Conservation (phyloP, 2,797 vertebrate species). For the Mus spretus region DNA sequence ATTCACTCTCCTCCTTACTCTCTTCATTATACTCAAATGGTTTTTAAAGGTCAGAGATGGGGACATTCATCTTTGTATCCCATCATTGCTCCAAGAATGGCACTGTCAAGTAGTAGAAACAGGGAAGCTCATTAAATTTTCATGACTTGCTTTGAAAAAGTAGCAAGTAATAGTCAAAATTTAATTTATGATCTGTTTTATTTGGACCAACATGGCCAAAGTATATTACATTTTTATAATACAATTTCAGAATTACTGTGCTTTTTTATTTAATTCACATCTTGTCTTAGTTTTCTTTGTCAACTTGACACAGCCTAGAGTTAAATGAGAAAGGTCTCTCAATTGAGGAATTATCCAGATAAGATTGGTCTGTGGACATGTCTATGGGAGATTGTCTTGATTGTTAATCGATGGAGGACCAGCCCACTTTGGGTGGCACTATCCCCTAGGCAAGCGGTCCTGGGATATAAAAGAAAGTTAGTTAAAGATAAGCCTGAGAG, state of each 20-base stretch:
- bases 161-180: constrained; percentile 53
- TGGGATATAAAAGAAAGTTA: not conserved
- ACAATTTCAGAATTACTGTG: constrained; percentile 31
- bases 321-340: not conserved
- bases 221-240: constrained; percentile 20
- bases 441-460: not conserved
- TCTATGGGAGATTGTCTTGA: not conserved
- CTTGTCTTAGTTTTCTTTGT: not conserved
- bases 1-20: constrained; percentile 3
- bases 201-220: constrained; percentile 27
- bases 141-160: constrained; percentile 19
- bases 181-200: constrained; percentile 52
- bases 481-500: not conserved
- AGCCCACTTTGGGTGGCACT: not conserved
- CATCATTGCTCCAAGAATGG: not conserved
- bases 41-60: constrained; percentile 41
- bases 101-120: constrained; percentile 5
- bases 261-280: not conserved
- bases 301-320: not conserved
- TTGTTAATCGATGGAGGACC: not conserved
- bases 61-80: constrained; percentile 56
- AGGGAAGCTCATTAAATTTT: constrained; percentile 55
- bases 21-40: constrained; percentile 6
- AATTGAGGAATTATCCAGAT: not conserved
- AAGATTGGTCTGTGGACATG: not conserved